Conservation (phyloP, 2,113 vertebrate species). For the Syngnathus typhle region DNA sequence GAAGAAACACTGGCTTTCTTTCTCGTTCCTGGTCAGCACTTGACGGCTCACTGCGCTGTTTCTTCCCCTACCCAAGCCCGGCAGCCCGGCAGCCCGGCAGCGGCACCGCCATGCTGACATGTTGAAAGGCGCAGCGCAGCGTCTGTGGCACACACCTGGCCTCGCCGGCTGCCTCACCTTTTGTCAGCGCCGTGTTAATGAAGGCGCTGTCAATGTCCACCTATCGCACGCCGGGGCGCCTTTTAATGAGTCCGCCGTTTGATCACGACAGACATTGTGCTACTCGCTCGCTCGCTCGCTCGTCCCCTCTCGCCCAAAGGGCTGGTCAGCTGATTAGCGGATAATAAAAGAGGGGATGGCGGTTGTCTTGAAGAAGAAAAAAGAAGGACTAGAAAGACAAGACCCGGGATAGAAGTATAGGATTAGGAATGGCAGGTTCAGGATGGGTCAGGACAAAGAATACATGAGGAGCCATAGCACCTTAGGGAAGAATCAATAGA, state of each 20-base stretch:
- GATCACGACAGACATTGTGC: slow-evolving; percentile 69
- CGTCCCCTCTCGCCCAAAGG: slow-evolving; percentile 29
- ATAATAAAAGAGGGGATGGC: slow-evolving; percentile 46
- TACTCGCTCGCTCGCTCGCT: slow-evolving; percentile 49
- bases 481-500: no score
- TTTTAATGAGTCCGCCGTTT: slow-evolving; percentile 77
- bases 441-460: neutral
- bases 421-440: neutral
- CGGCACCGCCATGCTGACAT: slow-evolving; percentile 26
- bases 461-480: neutral
- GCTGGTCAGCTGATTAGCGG: slow-evolving; percentile 67
- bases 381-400: neutral
- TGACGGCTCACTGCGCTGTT: slow-evolving; percentile 17
- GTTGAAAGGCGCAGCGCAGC: slow-evolving; percentile 63
- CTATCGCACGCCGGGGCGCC: slow-evolving; percentile 61
- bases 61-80: slow-evolving; percentile 35
- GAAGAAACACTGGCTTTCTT: neutral
- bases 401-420: neutral
- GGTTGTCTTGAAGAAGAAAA: neutral
- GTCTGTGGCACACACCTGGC: slow-evolving; percentile 68
- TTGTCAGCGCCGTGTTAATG: slow-evolving; percentile 76
- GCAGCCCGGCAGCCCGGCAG: no score
- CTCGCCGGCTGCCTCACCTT: slow-evolving; percentile 72
- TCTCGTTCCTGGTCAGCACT: slow-evolving; percentile 41
- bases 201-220: slow-evolving; percentile 67